Evolutionary conservation across 2,888 invertebrate species (phyloP), one percentile per base, ranked within the genome.

Genomic region (Nemurella pictetii): DNA sequence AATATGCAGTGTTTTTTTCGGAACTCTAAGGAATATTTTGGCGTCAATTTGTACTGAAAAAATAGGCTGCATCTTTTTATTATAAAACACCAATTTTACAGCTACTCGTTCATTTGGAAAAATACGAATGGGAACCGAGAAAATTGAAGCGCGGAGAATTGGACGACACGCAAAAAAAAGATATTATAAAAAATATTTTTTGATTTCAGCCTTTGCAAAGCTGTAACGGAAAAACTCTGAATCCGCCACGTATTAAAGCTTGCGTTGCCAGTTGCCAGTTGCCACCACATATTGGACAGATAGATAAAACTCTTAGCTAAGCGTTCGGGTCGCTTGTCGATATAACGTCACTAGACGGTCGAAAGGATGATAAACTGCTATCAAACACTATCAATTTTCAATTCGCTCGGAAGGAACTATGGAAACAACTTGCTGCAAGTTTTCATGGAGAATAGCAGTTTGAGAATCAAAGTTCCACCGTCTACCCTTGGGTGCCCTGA

Each of bases 331-430:
- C 32, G 55, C 55, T 20, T 55, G 75, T 75, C 75, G 75, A 75
- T 75, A 75, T 9, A 12, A 2, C 26, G 75, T 4, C 75, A 15
- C 75, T 4, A 5, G 75, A 75, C 4, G 4, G 20, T 75, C 74
- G 26, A n/a, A 25, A 75, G 75, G 28, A 75, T 75, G 75, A 75
- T 4, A 75, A 75, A 75, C 75, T 75, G 28, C 75, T 75, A 28
- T 26, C 26, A 75, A 75, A 75, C 75, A 75, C 75, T 75, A 26
- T 75, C 75, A 75, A 27, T 75, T 75, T 28, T 75, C 75, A 27
- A 55, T 55, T 15, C 55, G 55, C 55, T 55, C 55, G 15, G 1
- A 55, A 55, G 55, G 55, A 55, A 7, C 55, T 3, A 12, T 7
- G 20, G 55, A 20, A 20, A 55, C n/a, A 55, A 55, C 55, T 55